These are phyloP conservation scores for Drosophila nebulosa DNA, from an alignment of 1,140 invertebrate species.

Conservation along the genomic window DNA sequence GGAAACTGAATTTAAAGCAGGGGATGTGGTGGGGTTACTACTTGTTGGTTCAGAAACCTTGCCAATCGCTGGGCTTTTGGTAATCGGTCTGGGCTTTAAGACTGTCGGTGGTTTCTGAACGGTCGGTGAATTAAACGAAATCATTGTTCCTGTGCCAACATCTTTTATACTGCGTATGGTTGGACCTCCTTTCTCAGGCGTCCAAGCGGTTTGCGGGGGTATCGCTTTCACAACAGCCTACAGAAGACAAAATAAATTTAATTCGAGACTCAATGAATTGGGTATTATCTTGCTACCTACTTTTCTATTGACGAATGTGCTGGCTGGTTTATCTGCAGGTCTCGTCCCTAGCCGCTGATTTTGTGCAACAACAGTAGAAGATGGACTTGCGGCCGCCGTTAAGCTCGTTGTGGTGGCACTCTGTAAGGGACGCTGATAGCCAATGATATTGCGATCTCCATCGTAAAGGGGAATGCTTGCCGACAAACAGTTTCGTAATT, in stretches of 20 bases:
- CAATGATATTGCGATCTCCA: constrained; percentile 44
- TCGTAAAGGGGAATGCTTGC: constrained; percentile 39
- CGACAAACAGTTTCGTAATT: background rate
- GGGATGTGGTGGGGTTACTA: background rate
- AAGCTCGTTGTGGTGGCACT: background rate
- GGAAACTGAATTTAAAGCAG: background rate
- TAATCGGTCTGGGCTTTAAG: background rate
- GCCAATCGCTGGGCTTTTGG: background rate
- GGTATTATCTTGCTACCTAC: background rate
- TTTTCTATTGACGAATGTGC: background rate
- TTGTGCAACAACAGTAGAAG: background rate
- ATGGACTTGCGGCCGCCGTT: background rate
- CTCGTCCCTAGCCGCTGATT: background rate
- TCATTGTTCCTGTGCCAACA: background rate
- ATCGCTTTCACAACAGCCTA: background rate
- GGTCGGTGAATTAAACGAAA: constrained; percentile 3
- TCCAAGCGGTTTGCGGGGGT: background rate
- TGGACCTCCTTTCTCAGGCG: background rate
- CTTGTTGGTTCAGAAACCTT: background rate
- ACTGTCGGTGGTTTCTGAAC: background rate
- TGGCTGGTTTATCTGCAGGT: background rate
- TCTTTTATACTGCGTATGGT: background rate
- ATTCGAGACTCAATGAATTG: background rate
- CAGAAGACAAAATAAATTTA: background rate
- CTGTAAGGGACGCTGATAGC: constrained; percentile 31